Percentiles rank a stretch among this genome's conserved stretches.
These are phyloP conservation scores for Castor canadensis DNA, from an alignment of 2,113 vertebrate genomes.

Conservation along the genomic window DNA sequence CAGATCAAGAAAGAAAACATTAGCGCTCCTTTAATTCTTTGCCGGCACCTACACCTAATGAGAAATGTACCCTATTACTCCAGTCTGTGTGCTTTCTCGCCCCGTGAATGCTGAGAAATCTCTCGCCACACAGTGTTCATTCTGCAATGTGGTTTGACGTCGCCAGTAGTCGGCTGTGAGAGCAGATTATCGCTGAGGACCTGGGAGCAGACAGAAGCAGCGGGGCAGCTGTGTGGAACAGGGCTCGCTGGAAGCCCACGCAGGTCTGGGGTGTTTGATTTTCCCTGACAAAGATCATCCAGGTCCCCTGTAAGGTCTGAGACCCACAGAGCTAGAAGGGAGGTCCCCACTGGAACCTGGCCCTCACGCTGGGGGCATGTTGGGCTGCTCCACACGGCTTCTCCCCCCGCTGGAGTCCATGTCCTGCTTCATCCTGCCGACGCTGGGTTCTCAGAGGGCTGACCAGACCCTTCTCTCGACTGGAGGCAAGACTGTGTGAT, in stretches of 20 bases:
- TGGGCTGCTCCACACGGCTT: neutral
- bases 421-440: neutral
- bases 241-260: neutral
- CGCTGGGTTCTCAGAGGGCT: neutral
- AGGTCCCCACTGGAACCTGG: neutral
- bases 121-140: neutral
- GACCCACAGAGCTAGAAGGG: neutral
- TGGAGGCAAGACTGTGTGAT: fast-evolving
- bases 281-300: neutral
- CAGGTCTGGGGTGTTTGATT: neutral
- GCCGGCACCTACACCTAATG: neutral
- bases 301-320: neutral
- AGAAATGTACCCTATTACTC: slow-evolving; percentile 39
- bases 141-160: slow-evolving; percentile 17
- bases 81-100: neutral
- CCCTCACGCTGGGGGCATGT: neutral
- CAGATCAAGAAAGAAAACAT: neutral
- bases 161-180: neutral
- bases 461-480: neutral
- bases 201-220: neutral
- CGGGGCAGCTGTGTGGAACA: neutral
- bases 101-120: slow-evolving; percentile 33
- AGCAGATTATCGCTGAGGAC: neutral
- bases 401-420: neutral
- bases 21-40: slow-evolving; percentile 18